Percentiles rank a stretch among this genome's conserved stretches.
These are phyloP conservation scores for Mechanitis messenoides DNA, from an alignment of 2,888 invertebrate species.

Conservation along the genomic window DNA sequence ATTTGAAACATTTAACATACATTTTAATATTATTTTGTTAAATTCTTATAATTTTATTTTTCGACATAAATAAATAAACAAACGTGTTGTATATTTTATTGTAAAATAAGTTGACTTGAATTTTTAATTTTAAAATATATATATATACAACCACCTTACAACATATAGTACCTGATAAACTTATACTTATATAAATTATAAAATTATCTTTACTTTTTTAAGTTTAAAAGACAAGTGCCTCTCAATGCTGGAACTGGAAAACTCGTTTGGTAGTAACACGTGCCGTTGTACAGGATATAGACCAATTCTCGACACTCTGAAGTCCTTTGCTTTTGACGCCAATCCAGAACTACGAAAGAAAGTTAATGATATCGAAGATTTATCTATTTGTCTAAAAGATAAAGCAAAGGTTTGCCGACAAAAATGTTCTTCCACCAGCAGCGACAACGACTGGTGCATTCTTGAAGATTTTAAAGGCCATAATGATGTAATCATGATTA, in stretches of 20 bases:
- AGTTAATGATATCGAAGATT: conserved; percentile 70
- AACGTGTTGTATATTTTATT: too few species aligned
- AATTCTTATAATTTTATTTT: too few species aligned
- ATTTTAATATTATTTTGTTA: too few species aligned
- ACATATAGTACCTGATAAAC: background rate
- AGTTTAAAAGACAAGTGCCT: conserved; percentile 73
- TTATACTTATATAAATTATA: background rate
- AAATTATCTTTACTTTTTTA: conserved; percentile 22
- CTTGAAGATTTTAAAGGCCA: conserved; percentile 35
- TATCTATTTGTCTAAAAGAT: conserved; percentile 41
- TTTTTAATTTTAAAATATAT: too few species aligned
- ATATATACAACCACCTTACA: too few species aligned
- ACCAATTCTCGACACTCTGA: conserved; percentile 85
- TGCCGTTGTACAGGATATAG: conserved; percentile 89
- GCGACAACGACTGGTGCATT: conserved; percentile 48
- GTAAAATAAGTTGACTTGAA: too few species aligned
- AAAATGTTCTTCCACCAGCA: conserved; percentile 45
- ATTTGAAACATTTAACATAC: too few species aligned
- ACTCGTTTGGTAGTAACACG: conserved; percentile 85
- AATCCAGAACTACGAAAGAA: conserved; percentile 64
- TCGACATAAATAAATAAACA: too few species aligned
- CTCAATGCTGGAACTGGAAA: conserved; percentile 82
- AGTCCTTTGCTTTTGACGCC: conserved; percentile 81
- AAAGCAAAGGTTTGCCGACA: conserved; percentile 40
- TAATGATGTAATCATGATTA: conserved; percentile 57